phyloP scores from a whole-genome alignment of 2,797 vertebrate genomes.

The Periparus ater region DNA sequence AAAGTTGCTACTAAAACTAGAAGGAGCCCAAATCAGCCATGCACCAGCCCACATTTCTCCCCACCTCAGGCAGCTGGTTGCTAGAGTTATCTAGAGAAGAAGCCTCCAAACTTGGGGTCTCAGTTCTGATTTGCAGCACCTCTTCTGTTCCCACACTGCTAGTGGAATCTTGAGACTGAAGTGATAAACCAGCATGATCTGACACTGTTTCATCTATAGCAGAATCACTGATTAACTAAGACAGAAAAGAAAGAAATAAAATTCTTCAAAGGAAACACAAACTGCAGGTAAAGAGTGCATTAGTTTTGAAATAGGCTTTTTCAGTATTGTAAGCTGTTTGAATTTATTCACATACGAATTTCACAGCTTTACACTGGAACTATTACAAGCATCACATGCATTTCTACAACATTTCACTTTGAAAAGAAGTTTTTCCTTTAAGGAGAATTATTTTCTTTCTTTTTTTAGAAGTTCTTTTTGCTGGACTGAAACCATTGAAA shows the following conservation, averaged over 20 bases:
- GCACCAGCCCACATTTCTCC: conserved; percentile 89
- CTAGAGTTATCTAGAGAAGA: conserved; percentile 92
- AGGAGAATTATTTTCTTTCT: background rate
- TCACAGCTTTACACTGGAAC: background rate
- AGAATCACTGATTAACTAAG: conserved; percentile 89
- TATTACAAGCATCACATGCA: background rate
- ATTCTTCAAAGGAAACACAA: background rate
- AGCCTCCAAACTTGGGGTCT: conserved; percentile 89
- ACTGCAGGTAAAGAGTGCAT: background rate
- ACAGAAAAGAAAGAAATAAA: background rate
- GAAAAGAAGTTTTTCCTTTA: background rate
- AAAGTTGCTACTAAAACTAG: conserved; percentile 53
- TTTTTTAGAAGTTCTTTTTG: background rate
- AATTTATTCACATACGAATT: background rate
- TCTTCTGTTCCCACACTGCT: conserved; percentile 88
- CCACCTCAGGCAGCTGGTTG: conserved; percentile 99
- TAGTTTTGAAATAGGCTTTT: background rate
- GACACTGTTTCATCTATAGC: conserved; percentile 85
- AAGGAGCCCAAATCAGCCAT: conserved; percentile 83
- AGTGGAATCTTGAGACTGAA: conserved; percentile 91
- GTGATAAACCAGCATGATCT: conserved; percentile 88
- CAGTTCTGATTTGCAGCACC: conserved; percentile 81
- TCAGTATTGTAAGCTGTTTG: background rate
- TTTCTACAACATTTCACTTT: background rate
- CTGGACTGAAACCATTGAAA: background rate